Evolutionary conservation across 2,797 vertebrate genomes (phyloP).

Genomic region (Liparis tanakae): DNA sequence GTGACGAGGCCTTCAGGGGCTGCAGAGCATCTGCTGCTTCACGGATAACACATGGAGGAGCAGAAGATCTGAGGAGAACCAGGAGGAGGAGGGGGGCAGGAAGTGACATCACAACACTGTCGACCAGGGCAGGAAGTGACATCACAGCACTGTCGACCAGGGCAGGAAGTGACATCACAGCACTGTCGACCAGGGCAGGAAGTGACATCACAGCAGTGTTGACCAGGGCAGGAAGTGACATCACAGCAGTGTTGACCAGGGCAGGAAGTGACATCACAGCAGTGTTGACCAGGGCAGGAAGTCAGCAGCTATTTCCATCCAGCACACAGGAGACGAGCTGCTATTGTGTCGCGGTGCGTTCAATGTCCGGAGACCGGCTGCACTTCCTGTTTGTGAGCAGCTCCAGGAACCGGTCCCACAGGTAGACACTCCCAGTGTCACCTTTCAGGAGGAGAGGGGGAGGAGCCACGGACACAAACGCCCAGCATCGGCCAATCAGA

Average conservation of each 20-base stretch:
- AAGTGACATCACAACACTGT: neutral
- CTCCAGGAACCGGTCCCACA: too few species aligned
- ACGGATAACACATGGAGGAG: neutral
- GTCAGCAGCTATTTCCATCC: neutral
- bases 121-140: neutral
- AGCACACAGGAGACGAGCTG: neutral
- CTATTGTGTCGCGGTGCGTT: neutral
- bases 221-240: slow-evolving; percentile 6
- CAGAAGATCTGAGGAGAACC: neutral
- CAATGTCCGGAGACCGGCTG: neutral
- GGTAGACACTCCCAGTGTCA: too few species aligned
- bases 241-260: neutral
- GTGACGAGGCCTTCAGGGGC: slow-evolving; percentile 43
- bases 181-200: neutral
- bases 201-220: too few species aligned
- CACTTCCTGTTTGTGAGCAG: too few species aligned
- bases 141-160: too few species aligned
- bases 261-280: slow-evolving; percentile 5
- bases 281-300: neutral
- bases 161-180: slow-evolving; percentile 4
- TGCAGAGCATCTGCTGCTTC: slow-evolving; percentile 52
- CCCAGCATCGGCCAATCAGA: too few species aligned
- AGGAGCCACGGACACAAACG: too few species aligned
- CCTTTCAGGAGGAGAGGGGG: too few species aligned
- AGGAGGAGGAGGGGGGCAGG: neutral